Base-by-base conservation (phyloP, 1,140 invertebrate genomes). In the Drosophila ficusphila region DNA sequence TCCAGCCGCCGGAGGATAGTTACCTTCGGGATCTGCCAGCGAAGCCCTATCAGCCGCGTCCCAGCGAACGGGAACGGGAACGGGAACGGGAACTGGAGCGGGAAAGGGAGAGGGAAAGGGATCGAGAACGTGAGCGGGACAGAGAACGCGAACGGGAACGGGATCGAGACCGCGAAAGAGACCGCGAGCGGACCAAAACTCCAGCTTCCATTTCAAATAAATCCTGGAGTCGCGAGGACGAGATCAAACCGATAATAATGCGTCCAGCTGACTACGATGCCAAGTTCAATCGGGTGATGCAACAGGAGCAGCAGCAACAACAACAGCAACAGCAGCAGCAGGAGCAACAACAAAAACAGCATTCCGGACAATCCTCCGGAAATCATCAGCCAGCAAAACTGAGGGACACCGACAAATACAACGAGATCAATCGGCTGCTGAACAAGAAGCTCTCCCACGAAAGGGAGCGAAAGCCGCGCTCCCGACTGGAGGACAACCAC, bases 231-330 rank as follows among this genome's bases (percentile, higher is more conserved):
- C 65, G 86, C 8, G 77, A 92, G 46, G 91, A 91, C 39, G 83
- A 91, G 29, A 89, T 86, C 27, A 91, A 91, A 21, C 86, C 89
- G 9, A 85, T 83, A 19, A 90, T 91, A 4, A 72, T 91, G 70
- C 76, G 90, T 12, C 90, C 90, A 25, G 74, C 79, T 0, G 85
- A 91, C 51, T 91, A 90, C n/a, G 89, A 91, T 65, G 79, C 89
- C 4, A 90, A 90, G 41, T 91, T 91, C 58, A 90, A 90, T 42
- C 72, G 90, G 4, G 86, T 91, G 1, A 52, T 91, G 61, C 83
- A 90, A 48, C 64, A 75, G 49, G 89, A 91, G 38, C 71, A 70
- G 27, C 61, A 76, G 33, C 76, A 34, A 29, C 51, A n/a, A n/a
- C n/a, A n/a, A n/a, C 61, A 57, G 8, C 46, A 57, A 62, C 34